Conservation (phyloP, 2,888 invertebrate genomes). For the Tipula vernalis region DNA sequence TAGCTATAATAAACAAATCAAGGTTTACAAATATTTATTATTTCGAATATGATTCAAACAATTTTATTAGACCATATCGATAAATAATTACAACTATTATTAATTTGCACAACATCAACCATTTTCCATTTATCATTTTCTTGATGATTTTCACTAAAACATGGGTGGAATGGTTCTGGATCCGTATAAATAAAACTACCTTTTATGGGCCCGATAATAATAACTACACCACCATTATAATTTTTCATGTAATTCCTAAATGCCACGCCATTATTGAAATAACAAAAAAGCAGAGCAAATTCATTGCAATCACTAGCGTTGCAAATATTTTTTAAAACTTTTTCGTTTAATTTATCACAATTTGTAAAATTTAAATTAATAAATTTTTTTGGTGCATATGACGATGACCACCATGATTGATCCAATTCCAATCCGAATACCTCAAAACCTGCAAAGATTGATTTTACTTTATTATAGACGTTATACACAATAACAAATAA, state of each 20-base stretch:
- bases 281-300: constrained; percentile 60
- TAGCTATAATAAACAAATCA: too few relatives aligned
- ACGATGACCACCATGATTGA: constrained; percentile 65
- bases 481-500: too few relatives aligned
- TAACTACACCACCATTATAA: constrained; percentile 49
- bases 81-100: constrained; percentile 49
- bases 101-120: constrained; percentile 43
- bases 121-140: constrained; percentile 50
- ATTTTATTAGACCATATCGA: constrained; percentile 41
- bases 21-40: background rate
- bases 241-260: constrained; percentile 53
- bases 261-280: constrained; percentile 60
- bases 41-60: too few relatives aligned
- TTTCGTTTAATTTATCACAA: constrained; percentile 25
- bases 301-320: constrained; percentile 18
- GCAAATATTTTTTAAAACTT: constrained; percentile 27
- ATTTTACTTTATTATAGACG: too few relatives aligned
- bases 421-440: constrained; percentile 66
- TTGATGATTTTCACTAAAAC: constrained; percentile 32
- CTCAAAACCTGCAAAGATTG: constrained; percentile 39
- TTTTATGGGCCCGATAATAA: constrained; percentile 61
- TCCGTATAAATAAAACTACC: constrained; percentile 50
- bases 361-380: constrained; percentile 47
- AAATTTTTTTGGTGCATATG: constrained; percentile 60
- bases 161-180: constrained; percentile 51